Evolutionary conservation across 2,888 invertebrate genomes (phyloP).

Genomic region (Ommatoiulus sabulosus): DNA sequence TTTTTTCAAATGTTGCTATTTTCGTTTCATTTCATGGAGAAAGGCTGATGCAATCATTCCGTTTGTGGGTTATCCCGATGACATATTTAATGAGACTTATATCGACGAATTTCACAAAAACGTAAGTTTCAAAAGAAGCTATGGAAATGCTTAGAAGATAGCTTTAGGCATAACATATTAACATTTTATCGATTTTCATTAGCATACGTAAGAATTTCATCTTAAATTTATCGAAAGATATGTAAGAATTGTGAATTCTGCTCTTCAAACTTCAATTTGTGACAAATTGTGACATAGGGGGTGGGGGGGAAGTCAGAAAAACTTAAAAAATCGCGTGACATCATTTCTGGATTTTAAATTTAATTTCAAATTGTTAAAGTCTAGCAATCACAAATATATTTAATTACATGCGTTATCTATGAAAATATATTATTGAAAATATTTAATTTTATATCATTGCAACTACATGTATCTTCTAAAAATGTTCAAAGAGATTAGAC

Average conservation of each 20-base stretch:
- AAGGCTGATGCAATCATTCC: slow-evolving; percentile 55
- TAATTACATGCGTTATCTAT: too few relatives aligned
- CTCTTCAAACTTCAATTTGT: background rate
- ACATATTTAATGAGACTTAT: slow-evolving; percentile 52
- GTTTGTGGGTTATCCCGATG: slow-evolving; percentile 58
- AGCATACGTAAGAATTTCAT: slow-evolving; percentile 32
- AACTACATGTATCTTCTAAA: background rate
- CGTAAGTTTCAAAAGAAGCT: slow-evolving; percentile 48
- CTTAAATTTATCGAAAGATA: too few relatives aligned
- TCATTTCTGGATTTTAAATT: too few relatives aligned
- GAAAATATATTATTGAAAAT: background rate
- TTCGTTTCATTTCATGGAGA: background rate
- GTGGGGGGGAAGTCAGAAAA: too few relatives aligned
- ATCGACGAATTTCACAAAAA: slow-evolving; percentile 54
- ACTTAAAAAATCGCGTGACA: too few relatives aligned
- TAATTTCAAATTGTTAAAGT: too few relatives aligned
- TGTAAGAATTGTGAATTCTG: too few relatives aligned
- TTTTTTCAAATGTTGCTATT: background rate
- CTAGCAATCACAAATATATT: too few relatives aligned
- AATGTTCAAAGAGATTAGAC: too few relatives aligned
- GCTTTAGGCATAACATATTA: background rate
- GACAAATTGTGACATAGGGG: too few relatives aligned
- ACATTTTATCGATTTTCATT: background rate
- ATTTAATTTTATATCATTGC: background rate
- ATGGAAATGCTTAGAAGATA: background rate